Evolutionary conservation across 2,888 invertebrate species (phyloP).

Genomic region (Idaea biselata): DNA sequence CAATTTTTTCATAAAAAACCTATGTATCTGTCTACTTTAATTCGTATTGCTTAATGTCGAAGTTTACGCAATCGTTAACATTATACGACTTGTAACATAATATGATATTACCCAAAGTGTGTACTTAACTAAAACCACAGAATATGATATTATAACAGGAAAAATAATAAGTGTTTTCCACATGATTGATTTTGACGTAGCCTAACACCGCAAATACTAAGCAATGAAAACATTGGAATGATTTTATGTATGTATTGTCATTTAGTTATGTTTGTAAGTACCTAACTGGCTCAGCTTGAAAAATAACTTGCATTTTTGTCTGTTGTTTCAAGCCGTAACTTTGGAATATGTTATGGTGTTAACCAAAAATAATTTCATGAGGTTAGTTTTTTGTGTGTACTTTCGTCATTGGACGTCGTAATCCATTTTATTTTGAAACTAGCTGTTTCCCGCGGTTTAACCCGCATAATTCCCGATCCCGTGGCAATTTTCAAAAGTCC

Average conservation of each 20-base stretch:
- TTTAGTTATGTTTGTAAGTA: not conserved
- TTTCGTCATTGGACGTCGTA: not conserved
- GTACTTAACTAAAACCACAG: not conserved
- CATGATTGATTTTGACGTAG: not conserved
- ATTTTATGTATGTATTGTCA: not conserved
- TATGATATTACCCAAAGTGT: not conserved
- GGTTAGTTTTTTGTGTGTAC: constrained; percentile 6
- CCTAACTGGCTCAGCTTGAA: not conserved
- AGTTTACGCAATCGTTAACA: too few species aligned
- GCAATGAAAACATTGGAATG: not conserved
- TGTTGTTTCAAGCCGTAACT: not conserved
- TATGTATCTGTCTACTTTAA: too few species aligned
- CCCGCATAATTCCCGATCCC: too few species aligned
- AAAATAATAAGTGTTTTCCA: not conserved
- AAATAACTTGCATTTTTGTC: not conserved
- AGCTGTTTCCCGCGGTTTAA: too few species aligned
- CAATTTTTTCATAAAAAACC: too few species aligned
- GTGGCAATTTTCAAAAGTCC: too few species aligned
- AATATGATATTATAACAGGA: not conserved
- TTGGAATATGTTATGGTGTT: not conserved
- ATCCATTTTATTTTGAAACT: too few species aligned
- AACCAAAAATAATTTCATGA: not conserved
- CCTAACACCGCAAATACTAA: not conserved
- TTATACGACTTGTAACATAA: too few species aligned
- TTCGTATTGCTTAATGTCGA: too few species aligned